Base-by-base conservation (phyloP, 1,140 invertebrate genomes). In the Pseudachorutes palmiensis region DNA sequence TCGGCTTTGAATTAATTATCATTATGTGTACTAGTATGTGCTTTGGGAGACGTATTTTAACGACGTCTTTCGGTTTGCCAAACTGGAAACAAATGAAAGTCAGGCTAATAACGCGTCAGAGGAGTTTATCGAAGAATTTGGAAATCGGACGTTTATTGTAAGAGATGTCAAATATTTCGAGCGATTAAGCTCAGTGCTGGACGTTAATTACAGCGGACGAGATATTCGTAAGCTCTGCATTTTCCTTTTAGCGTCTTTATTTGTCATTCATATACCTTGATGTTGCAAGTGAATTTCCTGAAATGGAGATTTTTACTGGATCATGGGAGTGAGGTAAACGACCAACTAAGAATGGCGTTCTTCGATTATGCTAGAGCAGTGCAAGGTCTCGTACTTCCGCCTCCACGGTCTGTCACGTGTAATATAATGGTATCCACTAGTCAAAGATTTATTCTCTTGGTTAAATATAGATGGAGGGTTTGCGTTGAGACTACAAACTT, bases 221-320 rank as follows among this genome's bases (percentile, higher is more conserved):
- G 30, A 29, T 30, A 60, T 31, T 12, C 9, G 30, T 30, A 14
- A 60, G 9, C 14, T 24, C 1, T 29, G 5, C 14, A 2, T 62
- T 31, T 49, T 67, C 26, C 41, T 28, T n/a, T 66, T 30, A 67
- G 26, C 48, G 26, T 62, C 19, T 26, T 62, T 26, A 16, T 14
- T 41, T 41, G 2, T 60, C 22, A 12, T 64, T 26, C 49, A 62
- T 26, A 33, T 67, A 22, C 14, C 28, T 62, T 57, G n/a, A 22
- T 33, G 30, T 29, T 29, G 29, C 1, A 33, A 73, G 72, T 32
- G 24, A 70, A 72, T 58, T 74, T 70, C 62, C 45, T 74, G 29
- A 64, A 61, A 59, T 73, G 72, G 72, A 16, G 72, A 36, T 19
- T 70, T 2, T 65, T 74, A 29, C 36, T 64, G 1, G 48, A 59